Percentiles rank a stretch among this genome's conserved stretches.
Conservation (phyloP, 2,113 vertebrate genomes). For the Prionailurus viverrinus region DNA sequence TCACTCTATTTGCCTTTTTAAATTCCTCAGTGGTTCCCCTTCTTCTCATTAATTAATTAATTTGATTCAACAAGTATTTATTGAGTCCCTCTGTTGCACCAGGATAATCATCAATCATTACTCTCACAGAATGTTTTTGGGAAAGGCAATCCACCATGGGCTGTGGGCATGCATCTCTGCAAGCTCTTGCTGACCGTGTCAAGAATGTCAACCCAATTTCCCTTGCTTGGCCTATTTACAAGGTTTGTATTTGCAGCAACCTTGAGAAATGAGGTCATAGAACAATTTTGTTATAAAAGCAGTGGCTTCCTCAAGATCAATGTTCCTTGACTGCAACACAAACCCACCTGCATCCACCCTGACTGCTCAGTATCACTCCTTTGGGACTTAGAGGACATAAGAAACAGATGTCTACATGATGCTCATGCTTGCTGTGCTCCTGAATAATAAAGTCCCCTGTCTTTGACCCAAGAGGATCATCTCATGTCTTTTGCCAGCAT, state of each 20-base stretch:
- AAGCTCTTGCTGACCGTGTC: not conserved
- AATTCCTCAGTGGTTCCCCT: not conserved
- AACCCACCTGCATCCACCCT: not conserved
- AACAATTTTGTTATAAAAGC: not conserved
- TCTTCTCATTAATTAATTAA: constrained; percentile 6
- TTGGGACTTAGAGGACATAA: not conserved
- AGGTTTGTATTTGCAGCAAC: not conserved
- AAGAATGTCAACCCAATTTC: not conserved
- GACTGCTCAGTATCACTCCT: not conserved
- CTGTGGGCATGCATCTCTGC: not conserved
- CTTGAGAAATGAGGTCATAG: not conserved
- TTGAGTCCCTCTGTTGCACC: not conserved
- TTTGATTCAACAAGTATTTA: not conserved
- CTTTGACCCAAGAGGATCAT: not conserved
- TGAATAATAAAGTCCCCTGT: not conserved
- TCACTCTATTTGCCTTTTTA: not conserved
- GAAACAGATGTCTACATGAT: too few species aligned
- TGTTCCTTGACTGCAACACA: not conserved
- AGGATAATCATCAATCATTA: not conserved
- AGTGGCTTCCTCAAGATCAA: not conserved
- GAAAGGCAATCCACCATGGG: too few species aligned
- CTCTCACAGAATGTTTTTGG: not conserved
- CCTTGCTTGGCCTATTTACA: not conserved
- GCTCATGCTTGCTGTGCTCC: not conserved
- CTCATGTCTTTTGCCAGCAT: not conserved